Evolutionary conservation across 2,113 vertebrate species (phyloP), one percentile per base, ranked within the genome.

Genomic region (Macheiramphus alcinus): DNA sequence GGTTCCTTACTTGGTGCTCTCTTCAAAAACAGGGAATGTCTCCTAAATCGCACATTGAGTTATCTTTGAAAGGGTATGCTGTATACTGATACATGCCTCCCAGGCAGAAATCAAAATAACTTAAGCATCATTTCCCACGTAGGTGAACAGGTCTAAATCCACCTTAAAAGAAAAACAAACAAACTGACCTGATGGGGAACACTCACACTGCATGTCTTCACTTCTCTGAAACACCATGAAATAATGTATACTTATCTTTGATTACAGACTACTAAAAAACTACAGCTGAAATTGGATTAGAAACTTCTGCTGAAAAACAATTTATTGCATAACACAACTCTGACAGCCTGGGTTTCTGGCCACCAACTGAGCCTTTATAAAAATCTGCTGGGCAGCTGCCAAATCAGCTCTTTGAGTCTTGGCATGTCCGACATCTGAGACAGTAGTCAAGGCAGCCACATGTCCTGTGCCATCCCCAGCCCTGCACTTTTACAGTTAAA

Each of bases 381-480:
- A 97, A 98, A 97, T 96, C 94, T 95, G 95, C 93, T 98, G 98
- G 98, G 96, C 88, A 97, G 97, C 97, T 98, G 98, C 98, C 98
- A 98, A 98, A 94, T 98, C 95, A 97, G 96, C 93, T 97, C 95
- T 97, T 96, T 95, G 92, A 97, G 19, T 76, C 97, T 95, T 97
- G 97, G 97, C 95, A 95, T 96, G 96, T 97, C 96, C 29, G 19
- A 96, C 92, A 96, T 92, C 89, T 84, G 36, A 97, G 95, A 87
- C 90, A 94, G 97, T 91, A 97, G 95, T 94, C 97, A 95, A 96
- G 96, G 95, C 97, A 97, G 96, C 96, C 58, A 93, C 96, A 97
- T 89, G 94, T 96, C 85, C 91, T 40, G 32, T 81, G 56, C 95
- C 86, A 95, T 95, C 96, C 70, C 17, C 82, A 93, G 92, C 59